Percentiles rank a stretch among this genome's conserved stretches.
Conservation (phyloP, 2,797 vertebrate genomes). For the Babyrousa celebensis region DNA sequence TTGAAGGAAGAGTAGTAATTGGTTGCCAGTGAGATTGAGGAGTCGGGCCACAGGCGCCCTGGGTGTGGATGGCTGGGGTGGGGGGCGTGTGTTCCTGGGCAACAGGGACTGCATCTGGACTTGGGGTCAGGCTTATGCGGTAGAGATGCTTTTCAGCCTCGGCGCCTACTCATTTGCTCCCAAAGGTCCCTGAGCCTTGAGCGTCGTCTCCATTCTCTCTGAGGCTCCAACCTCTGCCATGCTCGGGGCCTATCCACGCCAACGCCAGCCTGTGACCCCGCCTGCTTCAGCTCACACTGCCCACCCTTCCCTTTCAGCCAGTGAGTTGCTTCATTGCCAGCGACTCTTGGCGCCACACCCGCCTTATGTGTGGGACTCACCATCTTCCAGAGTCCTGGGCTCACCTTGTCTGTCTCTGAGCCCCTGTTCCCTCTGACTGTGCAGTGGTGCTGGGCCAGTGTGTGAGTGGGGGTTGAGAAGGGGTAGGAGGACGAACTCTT, state of each 20-base stretch:
- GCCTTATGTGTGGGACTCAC: not conserved
- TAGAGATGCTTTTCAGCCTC: not conserved
- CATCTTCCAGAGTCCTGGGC: not conserved
- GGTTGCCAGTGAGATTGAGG: not conserved
- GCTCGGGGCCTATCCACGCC: not conserved
- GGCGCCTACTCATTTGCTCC: accelerated
- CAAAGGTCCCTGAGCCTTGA: not conserved
- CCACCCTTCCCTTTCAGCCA: accelerated
- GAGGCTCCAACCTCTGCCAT: accelerated
- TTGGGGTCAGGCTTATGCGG: not conserved
- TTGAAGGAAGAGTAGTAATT: not conserved
- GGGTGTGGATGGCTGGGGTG: accelerated
- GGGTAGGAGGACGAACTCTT: not conserved
- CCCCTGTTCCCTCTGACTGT: not conserved
- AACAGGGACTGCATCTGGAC: not conserved
- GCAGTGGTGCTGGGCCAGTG: not conserved
- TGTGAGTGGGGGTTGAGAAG: not conserved
- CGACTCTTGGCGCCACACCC: not conserved
- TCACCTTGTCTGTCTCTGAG: not conserved
- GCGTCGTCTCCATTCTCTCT: not conserved
- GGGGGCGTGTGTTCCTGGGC: not conserved
- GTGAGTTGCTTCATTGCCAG: not conserved
- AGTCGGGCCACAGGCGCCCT: accelerated
- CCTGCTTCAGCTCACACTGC: not conserved
- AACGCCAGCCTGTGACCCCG: not conserved